phyloP scores from a whole-genome alignment of 2,113 vertebrate species.

The Pluvianellus socialis region DNA sequence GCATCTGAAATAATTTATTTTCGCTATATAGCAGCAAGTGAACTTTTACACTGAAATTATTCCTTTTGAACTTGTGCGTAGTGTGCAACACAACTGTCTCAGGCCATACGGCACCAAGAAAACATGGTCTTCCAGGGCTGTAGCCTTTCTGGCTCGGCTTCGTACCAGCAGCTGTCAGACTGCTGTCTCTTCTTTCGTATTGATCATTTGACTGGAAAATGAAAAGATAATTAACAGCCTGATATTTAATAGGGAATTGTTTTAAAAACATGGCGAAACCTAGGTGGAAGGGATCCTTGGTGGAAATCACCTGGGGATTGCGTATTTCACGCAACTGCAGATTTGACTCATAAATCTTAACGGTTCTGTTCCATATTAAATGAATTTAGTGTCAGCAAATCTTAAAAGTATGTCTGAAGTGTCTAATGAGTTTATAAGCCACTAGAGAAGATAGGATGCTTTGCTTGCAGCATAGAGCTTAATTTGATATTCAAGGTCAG shows the following conservation, averaged over 20 bases:
- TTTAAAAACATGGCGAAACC: background rate
- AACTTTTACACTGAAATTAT: conserved; percentile 53
- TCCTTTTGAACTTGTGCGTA: conserved; percentile 47
- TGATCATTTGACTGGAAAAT: conserved; percentile 22
- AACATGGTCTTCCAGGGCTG: fast-evolving
- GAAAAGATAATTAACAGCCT: background rate
- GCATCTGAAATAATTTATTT: conserved; percentile 70
- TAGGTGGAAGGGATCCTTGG: background rate
- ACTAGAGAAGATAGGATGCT: conserved; percentile 59
- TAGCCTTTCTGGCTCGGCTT: background rate
- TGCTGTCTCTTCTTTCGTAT: background rate
- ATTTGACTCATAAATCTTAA: conserved; percentile 31
- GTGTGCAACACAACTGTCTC: background rate
- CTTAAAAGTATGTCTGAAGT: conserved; percentile 33
- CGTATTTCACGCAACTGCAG: background rate
- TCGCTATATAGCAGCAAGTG: conserved; percentile 42
- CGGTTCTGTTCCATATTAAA: background rate
- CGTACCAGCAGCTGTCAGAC: background rate
- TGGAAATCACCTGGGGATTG: conserved; percentile 26
- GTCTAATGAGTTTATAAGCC: conserved; percentile 66
- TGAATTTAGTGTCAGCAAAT: conserved; percentile 46
- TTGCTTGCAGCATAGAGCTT: conserved; percentile 55
- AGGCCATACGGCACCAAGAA: background rate
- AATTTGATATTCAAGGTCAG: conserved; percentile 66
- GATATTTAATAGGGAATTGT: background rate